Evolutionary conservation across 2,888 invertebrate genomes (phyloP), one percentile per base, ranked within the genome.

Genomic region (Agriopis leucophaearia): DNA sequence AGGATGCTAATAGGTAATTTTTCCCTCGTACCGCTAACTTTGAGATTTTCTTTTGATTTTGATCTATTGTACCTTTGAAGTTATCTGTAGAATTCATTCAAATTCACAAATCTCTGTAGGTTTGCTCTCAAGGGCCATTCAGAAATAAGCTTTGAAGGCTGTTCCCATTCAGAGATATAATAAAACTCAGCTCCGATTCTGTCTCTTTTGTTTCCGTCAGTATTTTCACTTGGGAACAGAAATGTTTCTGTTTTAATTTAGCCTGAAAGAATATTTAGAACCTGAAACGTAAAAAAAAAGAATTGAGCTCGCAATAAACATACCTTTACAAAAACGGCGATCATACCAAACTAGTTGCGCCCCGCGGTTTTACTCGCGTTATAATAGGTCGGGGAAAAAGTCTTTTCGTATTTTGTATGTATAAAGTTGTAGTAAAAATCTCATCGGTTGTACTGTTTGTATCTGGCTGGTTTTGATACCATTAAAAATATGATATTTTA

Each of bases 161-260:
- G 18, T 50, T 13, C 27, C 10, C 13, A 16, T 45, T 44, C 16
- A 44, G 40, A 52, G 10, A 54, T 8, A 54, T 35, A 63, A 55
- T 62, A 55, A 55, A 55, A 55, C 40, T 63, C 55, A 15, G 40
- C 13, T 40, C 36, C 12, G 9, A 48, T 27, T 55, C 47, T n/a
- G 38, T 55, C 36, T 40, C 55, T 40, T 55, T 62, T 63, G 48
- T 63, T 55, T 35, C 15, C n/a, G 8, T 44, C 44, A 13, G 52
- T 10, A 61, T 15, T 51, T 51, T 35, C 27, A 2, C 10, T 50
- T 13, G 35, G 8, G 35, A 51, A 35, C 5, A 48, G 48, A 48
- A 48, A 51, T 36, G 38, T n/a, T 35, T 38, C 52, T 3, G 15
- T 15, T 54, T 38, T 16, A 9, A 54, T 38, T 54, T 38, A 35